Evolutionary conservation across 2,113 vertebrate species (phyloP), one percentile per base, ranked within the genome.

Genomic region (Carettochelys insculpta): DNA sequence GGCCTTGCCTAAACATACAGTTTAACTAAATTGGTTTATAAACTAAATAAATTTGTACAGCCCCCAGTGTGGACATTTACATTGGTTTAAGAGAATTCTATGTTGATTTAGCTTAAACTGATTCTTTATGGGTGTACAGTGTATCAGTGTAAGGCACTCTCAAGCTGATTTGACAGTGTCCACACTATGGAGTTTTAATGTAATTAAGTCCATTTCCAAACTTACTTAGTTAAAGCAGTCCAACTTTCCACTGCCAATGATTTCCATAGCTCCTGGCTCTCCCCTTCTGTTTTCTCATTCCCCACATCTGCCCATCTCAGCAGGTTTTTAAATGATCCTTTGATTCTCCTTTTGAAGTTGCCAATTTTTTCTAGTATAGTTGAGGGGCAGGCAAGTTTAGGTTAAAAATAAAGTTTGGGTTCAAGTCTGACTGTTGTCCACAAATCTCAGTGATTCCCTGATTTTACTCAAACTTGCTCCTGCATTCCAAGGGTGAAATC

Each of bases 251-350:
- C 11, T 20, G 6, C 31, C 71, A 45, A 8, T 78, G 14, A 2
- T 68, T 68, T 52, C 3, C 24, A 89, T 13, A 25, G 68, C 38
- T 89, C 25, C 17, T 3, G 83, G 77, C 83, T 61, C 29, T 78
- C 48, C 56, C 20, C 16, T 54, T 45, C 65, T 68, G 80, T 29
- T 50, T 1, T 71, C 9, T 85, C n/a, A 11, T 47, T 77, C 6
- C 34, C 50, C 1, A 0, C 0, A 20, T 77, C 5, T 0, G 6
- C 4, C 2, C 31, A 27, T 1, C 9, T 5, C 22, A 11, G 34
- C 50, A 45, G 34, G 29, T 52, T 90, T 76, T 87, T 48, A 25
- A 68, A 79, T 22, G 9, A 83, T 5, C 61, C 1, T 2, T 76
- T 87, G 20, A 3, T 87, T 65, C 75, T 53, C 3, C 50, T 65